These are phyloP conservation scores for Caranx melampygus DNA, from an alignment of 2,113 vertebrate genomes.

Conservation along the genomic window DNA sequence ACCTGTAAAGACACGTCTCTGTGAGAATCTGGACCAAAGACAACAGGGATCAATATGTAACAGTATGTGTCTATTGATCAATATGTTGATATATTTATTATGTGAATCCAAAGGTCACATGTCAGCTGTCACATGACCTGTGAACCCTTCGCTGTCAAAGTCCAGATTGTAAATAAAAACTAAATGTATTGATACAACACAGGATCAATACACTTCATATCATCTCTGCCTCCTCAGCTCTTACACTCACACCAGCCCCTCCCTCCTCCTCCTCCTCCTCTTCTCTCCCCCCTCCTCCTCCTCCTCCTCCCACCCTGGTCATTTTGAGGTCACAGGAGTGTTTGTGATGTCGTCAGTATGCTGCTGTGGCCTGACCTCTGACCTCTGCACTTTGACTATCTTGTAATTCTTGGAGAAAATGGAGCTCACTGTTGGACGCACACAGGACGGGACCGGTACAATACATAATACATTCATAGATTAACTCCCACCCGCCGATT, in stretches of 20 bases:
- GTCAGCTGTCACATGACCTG: background rate
- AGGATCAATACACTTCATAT: conserved; percentile 33
- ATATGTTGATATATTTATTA: background rate
- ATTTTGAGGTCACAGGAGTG: background rate
- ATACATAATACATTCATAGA: conserved; percentile 4
- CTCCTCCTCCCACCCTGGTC: background rate
- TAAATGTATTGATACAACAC: background rate
- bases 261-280: conserved; percentile 14
- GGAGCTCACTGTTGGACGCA: background rate
- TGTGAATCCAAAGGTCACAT: background rate
- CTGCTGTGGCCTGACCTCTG: conserved; percentile 1
- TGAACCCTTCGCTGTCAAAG: conserved; percentile 6
- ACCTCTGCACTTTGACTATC: background rate
- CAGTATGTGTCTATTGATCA: too few species aligned
- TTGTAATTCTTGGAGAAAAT: background rate
- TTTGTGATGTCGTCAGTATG: background rate
- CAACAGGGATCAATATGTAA: too few species aligned
- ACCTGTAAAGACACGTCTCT: too few species aligned
- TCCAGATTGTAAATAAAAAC: conserved; percentile 31
- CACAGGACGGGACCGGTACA: background rate
- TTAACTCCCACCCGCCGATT: background rate
- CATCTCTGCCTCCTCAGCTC: conserved; percentile 29
- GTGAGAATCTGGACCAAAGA: too few species aligned
- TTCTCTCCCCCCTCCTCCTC: background rate
- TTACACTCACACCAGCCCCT: background rate